Conservation (phyloP, 1,140 invertebrate species). For the Adoxophyes honmai region DNA sequence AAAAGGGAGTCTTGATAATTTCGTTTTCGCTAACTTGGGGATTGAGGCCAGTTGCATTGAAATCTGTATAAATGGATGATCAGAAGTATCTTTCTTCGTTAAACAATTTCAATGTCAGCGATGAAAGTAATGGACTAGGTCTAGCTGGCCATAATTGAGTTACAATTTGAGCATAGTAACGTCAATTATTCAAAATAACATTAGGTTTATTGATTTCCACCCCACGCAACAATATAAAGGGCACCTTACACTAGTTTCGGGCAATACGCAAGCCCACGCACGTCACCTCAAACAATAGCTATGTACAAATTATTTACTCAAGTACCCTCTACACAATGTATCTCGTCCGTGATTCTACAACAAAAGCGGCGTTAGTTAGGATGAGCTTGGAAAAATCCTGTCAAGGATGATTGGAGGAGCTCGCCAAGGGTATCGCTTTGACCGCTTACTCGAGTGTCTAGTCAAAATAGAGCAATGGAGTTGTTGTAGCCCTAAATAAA, state of each 20-base stretch:
- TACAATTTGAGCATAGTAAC: too few relatives aligned
- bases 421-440: slow-evolving; percentile 1
- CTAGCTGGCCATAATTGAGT: too few relatives aligned
- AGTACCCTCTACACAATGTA: slow-evolving; percentile 21
- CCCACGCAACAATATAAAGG: slow-evolving; percentile 32
- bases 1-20: slow-evolving; percentile 5
- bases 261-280: slow-evolving; percentile 36
- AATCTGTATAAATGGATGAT: not conserved
- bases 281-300: slow-evolving; percentile 34
- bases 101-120: too few relatives aligned
- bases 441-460: not conserved
- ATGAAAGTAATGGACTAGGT: too few relatives aligned
- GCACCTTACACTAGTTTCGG: slow-evolving; percentile 27
- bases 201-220: slow-evolving; percentile 8
- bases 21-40: not conserved
- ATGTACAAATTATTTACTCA: slow-evolving; percentile 33
- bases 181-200: too few relatives aligned
- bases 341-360: slow-evolving; percentile 23
- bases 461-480: not conserved
- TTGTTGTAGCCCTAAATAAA: slow-evolving; percentile 2
- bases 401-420: not conserved
- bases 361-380: slow-evolving; percentile 36
- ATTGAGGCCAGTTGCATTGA: not conserved
- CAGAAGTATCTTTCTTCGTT: too few relatives aligned
- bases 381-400: slow-evolving; percentile 22